Conservation (phyloP, 92 coral and sea anemone species). For the Actinernus sp. region DNA sequence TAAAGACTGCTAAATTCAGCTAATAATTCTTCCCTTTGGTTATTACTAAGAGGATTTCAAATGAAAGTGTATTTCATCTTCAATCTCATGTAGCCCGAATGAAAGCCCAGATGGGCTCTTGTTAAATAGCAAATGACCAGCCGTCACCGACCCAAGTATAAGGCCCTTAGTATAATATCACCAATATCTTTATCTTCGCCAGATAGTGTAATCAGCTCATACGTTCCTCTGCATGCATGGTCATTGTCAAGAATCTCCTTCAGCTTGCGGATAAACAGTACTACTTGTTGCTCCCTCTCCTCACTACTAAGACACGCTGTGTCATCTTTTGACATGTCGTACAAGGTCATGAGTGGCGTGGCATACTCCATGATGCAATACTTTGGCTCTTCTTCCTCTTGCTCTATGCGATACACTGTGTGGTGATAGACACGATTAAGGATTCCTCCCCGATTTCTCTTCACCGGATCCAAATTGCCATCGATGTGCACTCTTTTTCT, state of each 20-base stretch:
- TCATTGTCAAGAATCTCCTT: slow-evolving; percentile 56
- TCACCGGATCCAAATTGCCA: slow-evolving; percentile 43
- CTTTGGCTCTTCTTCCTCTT: slow-evolving; percentile 29
- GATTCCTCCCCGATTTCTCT: slow-evolving; percentile 72
- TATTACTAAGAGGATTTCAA: too few relatives aligned
- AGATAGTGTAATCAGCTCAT: slow-evolving; percentile 48
- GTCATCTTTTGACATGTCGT: slow-evolving; percentile 70
- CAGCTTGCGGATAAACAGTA: slow-evolving; percentile 66
- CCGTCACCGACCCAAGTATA: too few relatives aligned
- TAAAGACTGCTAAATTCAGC: too few relatives aligned
- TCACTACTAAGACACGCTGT: slow-evolving; percentile 72
- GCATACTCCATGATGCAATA: slow-evolving; percentile 79
- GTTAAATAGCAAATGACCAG: too few relatives aligned
- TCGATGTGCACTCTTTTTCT: slow-evolving; percentile 17
- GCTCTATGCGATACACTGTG: slow-evolving; percentile 31
- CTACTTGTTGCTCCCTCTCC: slow-evolving; percentile 78
- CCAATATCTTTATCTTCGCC: slow-evolving; percentile 38
- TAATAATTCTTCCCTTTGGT: too few relatives aligned
- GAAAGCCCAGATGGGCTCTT: too few relatives aligned
- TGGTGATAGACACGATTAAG: slow-evolving; percentile 62
- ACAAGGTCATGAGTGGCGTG: slow-evolving; percentile 72
- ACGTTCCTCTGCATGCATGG: slow-evolving; percentile 57
- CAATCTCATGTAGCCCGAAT: too few relatives aligned
- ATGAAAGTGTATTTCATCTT: too few relatives aligned
- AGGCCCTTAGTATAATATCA: too few relatives aligned